Percentiles rank a stretch among this genome's conserved stretches.
These are phyloP conservation scores for Nestor notabilis DNA, from an alignment of 2,113 vertebrate genomes.

Conservation along the genomic window DNA sequence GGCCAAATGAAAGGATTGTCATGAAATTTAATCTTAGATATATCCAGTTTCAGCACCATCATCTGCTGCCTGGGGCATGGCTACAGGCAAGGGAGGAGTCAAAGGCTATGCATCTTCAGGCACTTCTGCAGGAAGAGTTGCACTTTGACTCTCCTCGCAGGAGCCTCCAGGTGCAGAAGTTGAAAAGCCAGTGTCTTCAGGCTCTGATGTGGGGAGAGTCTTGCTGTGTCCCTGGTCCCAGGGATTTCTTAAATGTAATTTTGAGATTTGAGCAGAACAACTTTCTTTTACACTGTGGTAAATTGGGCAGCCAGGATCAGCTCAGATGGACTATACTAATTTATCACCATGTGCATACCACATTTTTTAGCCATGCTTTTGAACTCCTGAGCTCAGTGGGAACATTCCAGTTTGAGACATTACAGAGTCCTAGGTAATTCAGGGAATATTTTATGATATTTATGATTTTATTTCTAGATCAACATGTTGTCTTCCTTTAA, in stretches of 20 bases:
- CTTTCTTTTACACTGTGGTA: neutral
- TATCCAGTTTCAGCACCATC: neutral
- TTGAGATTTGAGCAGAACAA: neutral
- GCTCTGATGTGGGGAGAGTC: neutral
- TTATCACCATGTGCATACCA: neutral
- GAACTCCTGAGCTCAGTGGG: neutral
- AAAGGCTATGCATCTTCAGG: neutral
- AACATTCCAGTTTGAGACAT: neutral
- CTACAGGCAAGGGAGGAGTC: neutral
- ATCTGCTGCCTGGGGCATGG: neutral
- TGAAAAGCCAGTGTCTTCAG: neutral
- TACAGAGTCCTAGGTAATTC: neutral
- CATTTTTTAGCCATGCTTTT: neutral
- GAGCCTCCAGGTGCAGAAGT: neutral
- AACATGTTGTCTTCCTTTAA: neutral
- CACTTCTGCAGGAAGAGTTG: neutral
- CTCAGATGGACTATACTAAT: no score
- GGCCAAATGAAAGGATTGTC: neutral
- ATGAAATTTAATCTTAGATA: neutral
- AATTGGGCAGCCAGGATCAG: neutral
- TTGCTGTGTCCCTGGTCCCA: neutral
- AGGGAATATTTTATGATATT: neutral
- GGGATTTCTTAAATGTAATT: neutral
- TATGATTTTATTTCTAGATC: neutral
- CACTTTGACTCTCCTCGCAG: neutral